Evolutionary conservation across 2,113 vertebrate species (phyloP).

Genomic region (Hydropotes inermis): DNA sequence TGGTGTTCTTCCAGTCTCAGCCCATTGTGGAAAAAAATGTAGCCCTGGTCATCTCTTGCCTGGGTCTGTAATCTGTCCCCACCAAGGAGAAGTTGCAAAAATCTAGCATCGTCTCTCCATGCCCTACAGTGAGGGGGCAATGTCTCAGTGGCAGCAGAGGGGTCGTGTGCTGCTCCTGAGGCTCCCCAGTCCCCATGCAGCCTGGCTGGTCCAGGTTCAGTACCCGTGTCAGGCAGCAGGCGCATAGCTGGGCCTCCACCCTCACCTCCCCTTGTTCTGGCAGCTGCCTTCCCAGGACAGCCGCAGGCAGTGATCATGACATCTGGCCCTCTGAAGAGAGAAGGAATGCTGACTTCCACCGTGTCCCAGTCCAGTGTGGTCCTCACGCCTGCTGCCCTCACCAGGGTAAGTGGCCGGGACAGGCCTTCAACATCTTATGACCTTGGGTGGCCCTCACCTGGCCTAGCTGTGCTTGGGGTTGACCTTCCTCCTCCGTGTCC

Average conservation of each 20-base stretch:
- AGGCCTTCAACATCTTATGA: not conserved
- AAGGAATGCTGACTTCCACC: conserved; percentile 83
- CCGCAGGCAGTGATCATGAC: conserved; percentile 91
- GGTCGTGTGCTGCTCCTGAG: not conserved
- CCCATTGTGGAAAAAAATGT: not conserved
- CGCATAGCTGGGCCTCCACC: not conserved
- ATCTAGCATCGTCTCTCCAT: not conserved
- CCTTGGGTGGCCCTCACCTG: not conserved
- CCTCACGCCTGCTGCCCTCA: conserved; percentile 86
- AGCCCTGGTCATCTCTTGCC: not conserved
- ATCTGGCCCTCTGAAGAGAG: conserved; percentile 88
- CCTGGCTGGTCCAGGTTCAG: not conserved
- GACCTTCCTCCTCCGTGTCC: conserved; percentile 16
- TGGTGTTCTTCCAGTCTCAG: not conserved
- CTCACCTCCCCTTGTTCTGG: conserved; percentile 62
- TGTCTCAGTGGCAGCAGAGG: not conserved
- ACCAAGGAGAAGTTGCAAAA: not conserved
- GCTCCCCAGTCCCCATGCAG: rapidly evolving
- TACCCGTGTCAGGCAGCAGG: not conserved
- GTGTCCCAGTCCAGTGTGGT: conserved; percentile 87
- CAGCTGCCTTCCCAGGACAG: conserved; percentile 88
- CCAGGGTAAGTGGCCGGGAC: conserved; percentile 81
- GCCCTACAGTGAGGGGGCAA: not conserved
- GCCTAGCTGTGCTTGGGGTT: rapidly evolving
- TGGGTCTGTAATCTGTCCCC: not conserved